A percentile compares a stretch with the other conserved stretches of the same genome.
phyloP scores from a whole-genome alignment of 2,888 invertebrate species.

The Linyphia triangularis region DNA sequence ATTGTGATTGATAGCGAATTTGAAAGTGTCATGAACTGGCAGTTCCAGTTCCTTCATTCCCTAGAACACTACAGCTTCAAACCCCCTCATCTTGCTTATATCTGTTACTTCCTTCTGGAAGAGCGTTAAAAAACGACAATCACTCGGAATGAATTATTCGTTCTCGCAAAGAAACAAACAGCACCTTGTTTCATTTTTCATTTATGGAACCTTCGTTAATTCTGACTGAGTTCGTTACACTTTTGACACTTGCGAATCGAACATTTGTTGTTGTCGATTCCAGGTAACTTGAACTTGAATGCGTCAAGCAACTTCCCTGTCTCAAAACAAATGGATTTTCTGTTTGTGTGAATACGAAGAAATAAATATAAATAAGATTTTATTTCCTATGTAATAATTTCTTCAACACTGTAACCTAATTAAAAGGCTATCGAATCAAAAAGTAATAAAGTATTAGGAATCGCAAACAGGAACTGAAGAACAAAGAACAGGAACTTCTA shows the following conservation, averaged over 20 bases:
- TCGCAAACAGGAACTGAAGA: too few relatives aligned
- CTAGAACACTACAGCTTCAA: neutral
- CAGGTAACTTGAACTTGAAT: too few relatives aligned
- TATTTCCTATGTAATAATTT: too few relatives aligned
- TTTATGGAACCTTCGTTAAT: too few relatives aligned
- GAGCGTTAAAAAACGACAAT: neutral
- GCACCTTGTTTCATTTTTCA: neutral
- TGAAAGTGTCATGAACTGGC: constrained; percentile 3
- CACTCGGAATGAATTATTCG: too few relatives aligned
- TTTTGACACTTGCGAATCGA: neutral
- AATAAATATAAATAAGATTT: too few relatives aligned
- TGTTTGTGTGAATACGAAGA: too few relatives aligned
- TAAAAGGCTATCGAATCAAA: too few relatives aligned
- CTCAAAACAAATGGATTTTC: neutral
- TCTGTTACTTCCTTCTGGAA: neutral
- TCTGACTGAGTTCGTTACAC: neutral
- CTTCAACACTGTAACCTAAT: too few relatives aligned
- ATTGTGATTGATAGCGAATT: constrained; percentile 26
- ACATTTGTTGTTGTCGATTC: neutral
- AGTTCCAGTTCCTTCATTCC: constrained; percentile 4
- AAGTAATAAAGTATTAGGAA: too few relatives aligned
- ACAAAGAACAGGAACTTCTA: too few relatives aligned
- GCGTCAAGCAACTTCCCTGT: neutral
- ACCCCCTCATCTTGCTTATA: neutral
- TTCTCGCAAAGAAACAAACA: neutral